Conservation (phyloP, 1,140 invertebrate genomes). For the Mesaphorura yosii region DNA sequence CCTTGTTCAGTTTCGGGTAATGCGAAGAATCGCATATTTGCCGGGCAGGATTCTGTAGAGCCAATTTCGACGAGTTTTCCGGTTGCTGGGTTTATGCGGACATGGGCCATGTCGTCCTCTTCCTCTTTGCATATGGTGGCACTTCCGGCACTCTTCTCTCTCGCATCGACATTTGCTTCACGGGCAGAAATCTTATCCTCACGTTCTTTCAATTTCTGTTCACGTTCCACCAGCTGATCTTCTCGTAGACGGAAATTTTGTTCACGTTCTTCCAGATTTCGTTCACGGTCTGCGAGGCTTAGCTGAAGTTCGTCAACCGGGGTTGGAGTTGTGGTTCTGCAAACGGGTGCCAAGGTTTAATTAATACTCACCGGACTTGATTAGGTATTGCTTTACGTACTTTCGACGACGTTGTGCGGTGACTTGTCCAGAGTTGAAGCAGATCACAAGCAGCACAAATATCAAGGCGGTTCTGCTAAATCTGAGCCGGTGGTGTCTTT, state of each 20-base stretch:
- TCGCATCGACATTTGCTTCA: slow-evolving; percentile 1
- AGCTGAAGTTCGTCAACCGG: slow-evolving; percentile 6
- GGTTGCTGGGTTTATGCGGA: slow-evolving; percentile 10
- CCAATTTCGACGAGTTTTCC: slow-evolving; percentile 18
- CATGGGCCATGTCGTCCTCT: slow-evolving; percentile 5
- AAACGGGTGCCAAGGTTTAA: too few relatives aligned
- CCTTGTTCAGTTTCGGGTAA: slow-evolving; percentile 17
- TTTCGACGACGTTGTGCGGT: too few relatives aligned
- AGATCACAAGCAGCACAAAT: too few relatives aligned
- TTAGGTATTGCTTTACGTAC: too few relatives aligned
- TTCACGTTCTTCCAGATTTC: slow-evolving; percentile 12
- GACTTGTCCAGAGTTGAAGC: too few relatives aligned
- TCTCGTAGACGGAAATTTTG: slow-evolving; percentile 11
- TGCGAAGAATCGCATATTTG: slow-evolving; percentile 29
- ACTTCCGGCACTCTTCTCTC: slow-evolving; percentile 12
- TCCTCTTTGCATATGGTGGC: not conserved
- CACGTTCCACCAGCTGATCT: slow-evolving; percentile 4
- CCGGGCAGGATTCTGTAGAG: slow-evolving; percentile 10
- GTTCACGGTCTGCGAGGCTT: slow-evolving; percentile 9
- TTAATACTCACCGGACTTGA: too few relatives aligned
- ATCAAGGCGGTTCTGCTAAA: too few relatives aligned
- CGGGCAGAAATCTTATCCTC: slow-evolving; percentile 12
- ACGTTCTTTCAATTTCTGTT: slow-evolving; percentile 8
- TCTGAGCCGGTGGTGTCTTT: too few relatives aligned
- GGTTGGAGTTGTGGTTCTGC: not conserved